Evolutionary conservation across 2,888 invertebrate genomes (phyloP).

Genomic region (Mongoloraphidia duomilia): DNA sequence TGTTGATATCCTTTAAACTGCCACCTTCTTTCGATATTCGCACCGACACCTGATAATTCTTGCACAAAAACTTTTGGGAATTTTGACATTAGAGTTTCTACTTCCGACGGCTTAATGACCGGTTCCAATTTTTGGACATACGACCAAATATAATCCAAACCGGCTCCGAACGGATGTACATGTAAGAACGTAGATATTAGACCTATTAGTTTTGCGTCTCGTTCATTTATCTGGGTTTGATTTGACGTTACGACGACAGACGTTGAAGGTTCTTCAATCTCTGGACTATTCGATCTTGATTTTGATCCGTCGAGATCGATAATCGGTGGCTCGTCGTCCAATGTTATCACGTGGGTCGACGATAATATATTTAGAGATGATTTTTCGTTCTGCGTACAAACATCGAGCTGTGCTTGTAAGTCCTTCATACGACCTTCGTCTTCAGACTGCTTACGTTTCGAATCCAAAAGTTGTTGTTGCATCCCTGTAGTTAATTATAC

Average conservation of each 20-base stretch:
- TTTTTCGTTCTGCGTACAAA: no score
- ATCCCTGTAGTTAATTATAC: slow-evolving; percentile 26
- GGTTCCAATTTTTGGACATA: slow-evolving; percentile 74
- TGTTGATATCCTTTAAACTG: slow-evolving; percentile 56
- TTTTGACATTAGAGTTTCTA: slow-evolving; percentile 62
- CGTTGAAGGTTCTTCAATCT: slow-evolving; percentile 24
- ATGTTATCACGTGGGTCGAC: slow-evolving; percentile 8
- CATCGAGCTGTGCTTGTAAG: slow-evolving; percentile 28
- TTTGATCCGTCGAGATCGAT: slow-evolving; percentile 31
- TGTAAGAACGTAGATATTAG: slow-evolving; percentile 80
- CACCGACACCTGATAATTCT: slow-evolving; percentile 66
- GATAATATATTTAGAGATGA: no score
- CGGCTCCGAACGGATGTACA: slow-evolving; percentile 87
- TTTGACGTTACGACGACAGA: slow-evolving; percentile 16
- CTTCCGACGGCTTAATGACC: slow-evolving; percentile 52
- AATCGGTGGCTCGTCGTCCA: slow-evolving; percentile 32
- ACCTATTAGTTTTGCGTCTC: slow-evolving; percentile 66
- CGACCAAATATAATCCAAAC: slow-evolving; percentile 78
- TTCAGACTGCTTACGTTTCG: slow-evolving; percentile 36
- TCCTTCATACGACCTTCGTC: slow-evolving; percentile 39
- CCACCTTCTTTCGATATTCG: slow-evolving; percentile 78
- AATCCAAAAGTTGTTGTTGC: slow-evolving; percentile 44
- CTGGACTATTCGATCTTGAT: slow-evolving; percentile 20
- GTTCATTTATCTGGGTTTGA: slow-evolving; percentile 28
- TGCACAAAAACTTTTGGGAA: slow-evolving; percentile 71